Percentiles rank a stretch among this genome's conserved stretches.
Evolutionary conservation across 2,113 vertebrate genomes (phyloP).

Genomic region (Sander lucioperca): DNA sequence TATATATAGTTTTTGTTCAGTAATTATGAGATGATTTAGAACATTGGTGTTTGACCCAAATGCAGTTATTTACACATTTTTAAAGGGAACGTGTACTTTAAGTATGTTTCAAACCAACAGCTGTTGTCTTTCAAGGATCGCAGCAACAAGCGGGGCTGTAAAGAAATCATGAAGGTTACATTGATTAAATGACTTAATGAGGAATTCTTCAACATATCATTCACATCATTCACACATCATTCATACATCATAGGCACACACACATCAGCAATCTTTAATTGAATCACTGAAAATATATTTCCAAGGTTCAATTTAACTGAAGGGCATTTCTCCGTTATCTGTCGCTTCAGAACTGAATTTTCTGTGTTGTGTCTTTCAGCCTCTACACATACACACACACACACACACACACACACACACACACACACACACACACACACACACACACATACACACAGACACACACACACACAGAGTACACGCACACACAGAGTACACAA

Average conservation of each 20-base stretch:
- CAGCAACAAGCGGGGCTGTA: background rate
- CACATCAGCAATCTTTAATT: slow-evolving; percentile 15
- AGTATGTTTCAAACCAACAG: background rate
- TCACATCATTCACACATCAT: no score
- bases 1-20: background rate
- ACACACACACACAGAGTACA: no score
- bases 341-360: background rate
- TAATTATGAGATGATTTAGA: background rate
- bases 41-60: background rate
- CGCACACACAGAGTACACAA: background rate
- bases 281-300: slow-evolving; percentile 14
- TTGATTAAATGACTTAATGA: background rate
- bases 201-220: background rate
- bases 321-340: slow-evolving; percentile 5
- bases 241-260: background rate
- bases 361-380: background rate
- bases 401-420: no score
- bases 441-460: no score
- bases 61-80: background rate
- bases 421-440: no score
- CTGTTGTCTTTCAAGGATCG: background rate
- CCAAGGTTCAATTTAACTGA: background rate
- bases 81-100: background rate
- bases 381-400: no score
- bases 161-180: background rate